Evolutionary conservation across 2,797 vertebrate genomes (phyloP), one percentile per base, ranked within the genome.

Genomic region (Pangasius krempfi): DNA sequence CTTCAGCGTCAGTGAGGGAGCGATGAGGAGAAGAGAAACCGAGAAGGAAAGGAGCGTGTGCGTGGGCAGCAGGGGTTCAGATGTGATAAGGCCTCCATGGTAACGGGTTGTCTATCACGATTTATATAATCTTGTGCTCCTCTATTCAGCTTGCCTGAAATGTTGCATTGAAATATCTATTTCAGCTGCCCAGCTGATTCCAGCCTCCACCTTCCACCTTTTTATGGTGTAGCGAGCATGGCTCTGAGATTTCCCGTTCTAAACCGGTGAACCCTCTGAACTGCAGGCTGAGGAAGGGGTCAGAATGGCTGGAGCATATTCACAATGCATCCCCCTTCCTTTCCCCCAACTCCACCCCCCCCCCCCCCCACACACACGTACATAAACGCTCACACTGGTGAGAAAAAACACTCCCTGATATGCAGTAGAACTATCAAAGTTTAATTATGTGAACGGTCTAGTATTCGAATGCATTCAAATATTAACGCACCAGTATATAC

Each of bases 61-160:
- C 85, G 92, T 91, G 87, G 87, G 91, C 87, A 81, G 89, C 84
- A 54, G 84, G 89, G 87, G 72, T 91, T 89, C 78, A 89, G 88
- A 90, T 91, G 88, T 86, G 90, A 92, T 91, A 89, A 91, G 81
- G 88, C 87, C 90, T 91, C 92, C 91, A 92, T 93, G 90, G 92
- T 87, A 92, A 93, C 92, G 18, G 90, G 12, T 62, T 89, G 81
- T 87, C 90, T 85, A 84, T 91, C 88, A 86, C 86, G 56, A 68
- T 91, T 91, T 91, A 91, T 91, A 91, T 91, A 91, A 93, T 82
- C 85, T 62, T n/a, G 30, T 20, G 82, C 76, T 44, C 62, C 87
- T 75, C 68, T 66, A 20, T 89, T 90, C 82, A 76, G 40, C 70
- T 64, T 16, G 40, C 78, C 47, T 10, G 70, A 82, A 86, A 88